Base-by-base conservation (phyloP, 2,888 invertebrate genomes). In the Ophonus ardosiacus region DNA sequence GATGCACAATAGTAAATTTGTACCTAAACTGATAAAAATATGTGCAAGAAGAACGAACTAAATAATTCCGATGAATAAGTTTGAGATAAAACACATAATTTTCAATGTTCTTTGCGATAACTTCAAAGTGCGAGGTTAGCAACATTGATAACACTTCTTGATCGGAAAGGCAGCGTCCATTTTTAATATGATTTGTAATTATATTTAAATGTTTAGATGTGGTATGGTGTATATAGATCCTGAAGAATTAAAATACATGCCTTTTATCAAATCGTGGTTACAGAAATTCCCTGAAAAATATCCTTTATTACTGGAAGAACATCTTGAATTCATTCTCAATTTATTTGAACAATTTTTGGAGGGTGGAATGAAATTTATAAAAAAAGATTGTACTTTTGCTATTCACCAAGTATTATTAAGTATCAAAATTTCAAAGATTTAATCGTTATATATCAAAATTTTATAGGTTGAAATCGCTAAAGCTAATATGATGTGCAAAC, bases 151-250 rank as follows among this genome's bases (percentile, higher is more conserved):
- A n/a, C n/a, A n/a, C n/a, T n/a, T n/a, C n/a, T n/a, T n/a, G n/a
- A n/a, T n/a, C n/a, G n/a, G n/a, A n/a, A n/a, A n/a, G n/a, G n/a
- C n/a, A n/a, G n/a, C n/a, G n/a, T n/a, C n/a, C n/a, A n/a, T n/a
- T n/a, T n/a, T n/a, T n/a, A n/a, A n/a, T n/a, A n/a, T n/a, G n/a
- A n/a, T n/a, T n/a, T n/a, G n/a, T n/a, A n/a, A n/a, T n/a, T n/a
- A n/a, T n/a, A n/a, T n/a, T n/a, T n/a, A n/a, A n/a, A n/a, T n/a
- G n/a, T 31, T 24, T 71, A 59, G 95, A 21, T 95, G 95, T 87
- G 97, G 97, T 76, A 98, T 98, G 97, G 97, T 98, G 0, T 98
- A 97, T 90, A 94, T 98, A 7, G 98, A 98, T 90, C 95, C 97
- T 0, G 93, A 94, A 1, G 97, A 97, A 88, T 92, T 98, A 74